These are phyloP conservation scores for Myiopsitta monachus DNA, from an alignment of 2,113 vertebrate species.

Conservation along the genomic window DNA sequence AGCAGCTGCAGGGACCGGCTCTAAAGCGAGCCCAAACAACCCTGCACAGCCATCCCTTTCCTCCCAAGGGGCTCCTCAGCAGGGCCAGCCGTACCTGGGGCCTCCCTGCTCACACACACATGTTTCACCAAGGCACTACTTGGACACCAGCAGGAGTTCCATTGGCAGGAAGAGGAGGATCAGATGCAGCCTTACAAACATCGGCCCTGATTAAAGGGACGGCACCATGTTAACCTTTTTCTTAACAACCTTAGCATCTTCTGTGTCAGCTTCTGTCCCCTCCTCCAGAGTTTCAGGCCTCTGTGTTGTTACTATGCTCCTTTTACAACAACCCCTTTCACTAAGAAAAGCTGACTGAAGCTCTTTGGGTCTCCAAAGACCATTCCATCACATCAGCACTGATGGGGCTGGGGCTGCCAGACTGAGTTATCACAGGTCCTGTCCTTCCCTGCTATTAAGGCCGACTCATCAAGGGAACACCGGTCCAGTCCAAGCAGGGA, in stretches of 20 bases:
- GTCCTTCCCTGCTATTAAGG: not conserved
- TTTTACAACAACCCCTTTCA: not conserved
- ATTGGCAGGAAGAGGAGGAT: not conserved
- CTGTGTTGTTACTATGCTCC: not conserved
- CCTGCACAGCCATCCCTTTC: not conserved
- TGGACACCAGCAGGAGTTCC: not conserved
- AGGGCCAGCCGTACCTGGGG: fast-evolving
- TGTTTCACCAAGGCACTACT: not conserved
- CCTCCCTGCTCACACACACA: not conserved
- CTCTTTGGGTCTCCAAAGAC: constrained; percentile 37
- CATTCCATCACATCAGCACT: not conserved
- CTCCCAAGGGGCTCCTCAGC: not conserved
- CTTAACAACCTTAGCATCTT: not conserved
- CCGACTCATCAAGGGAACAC: not conserved
- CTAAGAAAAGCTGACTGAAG: constrained; percentile 39
- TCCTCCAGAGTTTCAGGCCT: not conserved
- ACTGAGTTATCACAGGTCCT: constrained; percentile 49
- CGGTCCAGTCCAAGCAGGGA: not conserved
- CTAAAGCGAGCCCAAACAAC: not conserved
- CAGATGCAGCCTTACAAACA: not conserved
- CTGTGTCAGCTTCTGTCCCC: not conserved
- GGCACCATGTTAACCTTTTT: not conserved
- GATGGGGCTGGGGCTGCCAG: constrained; percentile 20
- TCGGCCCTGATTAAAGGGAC: not conserved
- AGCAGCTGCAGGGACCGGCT: not conserved